These are phyloP conservation scores for Cheilosia scutellata DNA, from an alignment of 2,888 invertebrate genomes.

Conservation along the genomic window DNA sequence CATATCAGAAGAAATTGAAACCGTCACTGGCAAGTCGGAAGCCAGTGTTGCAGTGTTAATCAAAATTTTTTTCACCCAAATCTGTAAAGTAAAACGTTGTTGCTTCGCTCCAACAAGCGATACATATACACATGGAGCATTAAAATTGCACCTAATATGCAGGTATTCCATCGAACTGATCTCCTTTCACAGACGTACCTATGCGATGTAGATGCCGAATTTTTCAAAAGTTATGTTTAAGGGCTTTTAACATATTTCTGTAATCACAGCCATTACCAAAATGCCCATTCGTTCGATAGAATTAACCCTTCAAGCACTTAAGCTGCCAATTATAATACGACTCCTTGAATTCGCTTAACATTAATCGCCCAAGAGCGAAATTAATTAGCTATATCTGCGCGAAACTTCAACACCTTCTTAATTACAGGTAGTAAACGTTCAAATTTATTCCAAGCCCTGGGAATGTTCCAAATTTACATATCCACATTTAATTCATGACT, in stretches of 20 bases:
- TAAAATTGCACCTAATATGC: too few species aligned
- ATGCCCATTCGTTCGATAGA: neutral
- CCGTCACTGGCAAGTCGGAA: too few species aligned
- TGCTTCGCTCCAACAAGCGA: too few species aligned
- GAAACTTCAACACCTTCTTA: constrained; percentile 68
- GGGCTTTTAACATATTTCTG: neutral
- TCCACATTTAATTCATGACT: constrained; percentile 32
- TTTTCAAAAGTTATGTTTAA: neutral
- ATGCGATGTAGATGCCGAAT: neutral
- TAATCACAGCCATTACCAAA: constrained; percentile 1
- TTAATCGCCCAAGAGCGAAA: constrained; percentile 52
- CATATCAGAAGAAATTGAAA: too few species aligned
- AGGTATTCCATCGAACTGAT: too few species aligned
- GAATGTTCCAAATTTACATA: constrained; percentile 66
- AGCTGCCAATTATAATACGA: constrained; percentile 1
- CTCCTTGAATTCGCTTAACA: neutral
- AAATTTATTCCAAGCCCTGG: constrained; percentile 27
- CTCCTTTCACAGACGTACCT: too few species aligned
- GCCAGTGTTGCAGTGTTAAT: too few species aligned
- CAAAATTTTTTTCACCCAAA: too few species aligned
- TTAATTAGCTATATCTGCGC: constrained; percentile 30
- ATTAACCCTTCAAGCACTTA: constrained; percentile 7
- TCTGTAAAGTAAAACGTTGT: too few species aligned
- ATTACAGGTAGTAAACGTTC: constrained; percentile 41
- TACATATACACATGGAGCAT: too few species aligned